Evolutionary conservation across 2,113 vertebrate species (phyloP).

Genomic region (Callopanchax toddi): DNA sequence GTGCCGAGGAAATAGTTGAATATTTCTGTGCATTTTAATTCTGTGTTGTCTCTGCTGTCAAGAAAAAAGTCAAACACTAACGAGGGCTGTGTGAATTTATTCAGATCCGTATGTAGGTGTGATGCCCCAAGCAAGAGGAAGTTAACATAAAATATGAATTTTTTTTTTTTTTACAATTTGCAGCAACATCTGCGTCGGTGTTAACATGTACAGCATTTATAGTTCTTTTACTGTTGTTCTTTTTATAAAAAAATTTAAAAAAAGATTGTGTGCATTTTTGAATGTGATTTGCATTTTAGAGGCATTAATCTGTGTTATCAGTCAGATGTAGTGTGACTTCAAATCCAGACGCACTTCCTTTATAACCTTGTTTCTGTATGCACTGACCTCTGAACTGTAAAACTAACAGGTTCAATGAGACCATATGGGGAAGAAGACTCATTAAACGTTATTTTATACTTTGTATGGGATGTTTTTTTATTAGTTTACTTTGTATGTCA

Average conservation of each 20-base stretch:
- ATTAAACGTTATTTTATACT: conserved; percentile 70
- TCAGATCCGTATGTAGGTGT: no score
- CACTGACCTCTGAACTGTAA: conserved; percentile 51
- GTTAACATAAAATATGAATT: conserved; percentile 14
- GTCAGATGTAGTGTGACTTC: conserved; percentile 16
- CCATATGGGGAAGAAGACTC: conserved; percentile 46
- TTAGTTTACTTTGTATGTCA: background rate
- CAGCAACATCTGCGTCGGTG: conserved; percentile 28
- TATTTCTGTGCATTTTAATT: conserved; percentile 46
- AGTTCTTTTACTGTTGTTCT: background rate
- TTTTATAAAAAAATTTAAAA: no score
- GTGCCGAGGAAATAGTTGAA: conserved; percentile 32
- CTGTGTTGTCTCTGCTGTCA: no score
- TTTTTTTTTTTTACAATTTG: conserved; percentile 12
- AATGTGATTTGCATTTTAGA: conserved; percentile 9
- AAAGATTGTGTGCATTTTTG: conserved; percentile 22
- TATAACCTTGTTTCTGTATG: conserved; percentile 45
- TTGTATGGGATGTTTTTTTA: conserved; percentile 29
- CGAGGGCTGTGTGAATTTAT: no score
- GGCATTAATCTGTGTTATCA: conserved; percentile 1
- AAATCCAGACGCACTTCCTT: conserved; percentile 14
- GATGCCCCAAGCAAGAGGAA: conserved; percentile 25
- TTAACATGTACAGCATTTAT: conserved; percentile 13
- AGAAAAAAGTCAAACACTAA: conserved; percentile 9
- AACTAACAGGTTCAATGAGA: conserved; percentile 49